These are phyloP conservation scores for Phalacrocorax aristotelis DNA, from an alignment of 2,113 vertebrate species.

Conservation along the genomic window DNA sequence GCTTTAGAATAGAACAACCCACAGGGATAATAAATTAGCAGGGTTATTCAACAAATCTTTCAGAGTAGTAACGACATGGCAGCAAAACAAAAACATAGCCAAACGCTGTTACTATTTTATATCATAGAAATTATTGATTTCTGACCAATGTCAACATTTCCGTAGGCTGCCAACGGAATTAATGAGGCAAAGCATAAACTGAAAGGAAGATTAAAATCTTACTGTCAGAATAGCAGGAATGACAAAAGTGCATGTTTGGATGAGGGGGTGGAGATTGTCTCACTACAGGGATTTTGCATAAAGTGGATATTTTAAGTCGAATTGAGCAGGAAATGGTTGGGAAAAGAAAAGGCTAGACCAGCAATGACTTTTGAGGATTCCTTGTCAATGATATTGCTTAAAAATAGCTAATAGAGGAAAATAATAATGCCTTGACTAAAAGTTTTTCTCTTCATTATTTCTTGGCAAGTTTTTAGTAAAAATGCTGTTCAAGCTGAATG, in stretches of 20 bases:
- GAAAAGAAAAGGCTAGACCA: background rate
- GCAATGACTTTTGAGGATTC: background rate
- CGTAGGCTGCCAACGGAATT: background rate
- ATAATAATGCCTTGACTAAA: background rate
- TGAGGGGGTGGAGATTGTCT: background rate
- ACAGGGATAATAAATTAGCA: background rate
- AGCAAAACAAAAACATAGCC: background rate
- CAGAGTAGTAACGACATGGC: background rate
- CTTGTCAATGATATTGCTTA: background rate
- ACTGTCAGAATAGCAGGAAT: background rate
- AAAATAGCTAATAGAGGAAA: background rate
- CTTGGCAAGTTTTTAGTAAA: background rate
- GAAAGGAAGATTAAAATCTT: background rate
- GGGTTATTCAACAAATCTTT: background rate
- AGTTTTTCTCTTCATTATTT: background rate
- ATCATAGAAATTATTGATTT: background rate
- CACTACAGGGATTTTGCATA: background rate
- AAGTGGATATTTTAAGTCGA: background rate
- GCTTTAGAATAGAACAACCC: background rate
- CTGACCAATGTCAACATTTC: background rate
- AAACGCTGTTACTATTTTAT: background rate
- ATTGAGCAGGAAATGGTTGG: background rate
- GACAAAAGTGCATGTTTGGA: background rate
- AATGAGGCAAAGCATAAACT: background rate
- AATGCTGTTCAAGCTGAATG: background rate